phyloP scores from a whole-genome alignment of 2,797 vertebrate genomes.

The Dryobates pubescens region DNA sequence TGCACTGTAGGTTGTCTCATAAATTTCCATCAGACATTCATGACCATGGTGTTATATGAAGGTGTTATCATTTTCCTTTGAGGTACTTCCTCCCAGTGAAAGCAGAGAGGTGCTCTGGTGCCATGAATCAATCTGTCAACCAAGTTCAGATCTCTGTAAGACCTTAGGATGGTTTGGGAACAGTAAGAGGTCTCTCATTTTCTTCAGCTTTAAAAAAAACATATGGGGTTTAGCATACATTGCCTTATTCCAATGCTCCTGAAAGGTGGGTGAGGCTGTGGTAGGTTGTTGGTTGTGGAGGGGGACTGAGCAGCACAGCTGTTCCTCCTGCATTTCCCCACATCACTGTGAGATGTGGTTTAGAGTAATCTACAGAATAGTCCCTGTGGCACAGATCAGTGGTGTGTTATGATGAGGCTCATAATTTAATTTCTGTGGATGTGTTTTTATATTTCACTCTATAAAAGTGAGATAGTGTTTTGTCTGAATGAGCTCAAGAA shows the following conservation, averaged over 20 bases:
- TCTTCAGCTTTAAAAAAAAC: not conserved
- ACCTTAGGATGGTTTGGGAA: not conserved
- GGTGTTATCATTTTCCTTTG: not conserved
- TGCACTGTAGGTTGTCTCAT: not conserved
- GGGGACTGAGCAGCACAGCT: not conserved
- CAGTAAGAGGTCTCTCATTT: not conserved
- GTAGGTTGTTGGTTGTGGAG: not conserved
- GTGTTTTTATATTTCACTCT: not conserved
- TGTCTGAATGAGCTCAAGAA: not conserved
- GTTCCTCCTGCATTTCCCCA: not conserved
- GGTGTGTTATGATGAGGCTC: not conserved
- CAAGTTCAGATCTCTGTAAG: not conserved
- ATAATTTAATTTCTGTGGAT: not conserved
- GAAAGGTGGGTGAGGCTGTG: not conserved
- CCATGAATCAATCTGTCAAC: not conserved
- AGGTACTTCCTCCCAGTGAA: not conserved
- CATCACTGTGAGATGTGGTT: not conserved
- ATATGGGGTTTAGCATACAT: not conserved
- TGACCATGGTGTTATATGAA: not conserved
- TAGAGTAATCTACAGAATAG: not conserved
- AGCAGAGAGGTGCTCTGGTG: not conserved
- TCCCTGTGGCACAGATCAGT: not conserved
- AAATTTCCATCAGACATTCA: not conserved
- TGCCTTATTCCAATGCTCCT: not conserved
- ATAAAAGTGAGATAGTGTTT: not conserved